phyloP scores from a whole-genome alignment of 2,888 invertebrate genomes.

The Drosophila demipolita region DNA sequence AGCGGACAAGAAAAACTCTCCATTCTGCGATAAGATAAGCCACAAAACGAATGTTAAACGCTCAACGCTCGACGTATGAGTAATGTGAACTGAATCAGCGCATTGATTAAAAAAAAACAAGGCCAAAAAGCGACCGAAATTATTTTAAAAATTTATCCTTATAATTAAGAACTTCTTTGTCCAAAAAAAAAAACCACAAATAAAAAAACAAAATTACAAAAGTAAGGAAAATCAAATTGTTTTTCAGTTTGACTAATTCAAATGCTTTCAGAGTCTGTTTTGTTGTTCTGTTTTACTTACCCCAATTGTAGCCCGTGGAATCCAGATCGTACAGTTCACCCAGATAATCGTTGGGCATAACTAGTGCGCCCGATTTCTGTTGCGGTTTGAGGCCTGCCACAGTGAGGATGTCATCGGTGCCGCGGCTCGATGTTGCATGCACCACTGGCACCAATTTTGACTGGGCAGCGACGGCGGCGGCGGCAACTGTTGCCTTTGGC shows the following conservation, averaged over 20 bases:
- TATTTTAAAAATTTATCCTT: background rate
- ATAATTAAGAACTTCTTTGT: background rate
- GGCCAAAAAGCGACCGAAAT: background rate
- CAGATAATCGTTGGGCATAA: conserved; percentile 75
- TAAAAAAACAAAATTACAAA: background rate
- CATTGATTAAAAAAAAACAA: background rate
- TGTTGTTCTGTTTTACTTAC: conserved; percentile 64
- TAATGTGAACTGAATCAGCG: conserved; percentile 69
- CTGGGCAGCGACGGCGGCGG: conserved; percentile 5
- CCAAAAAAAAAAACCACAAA: background rate
- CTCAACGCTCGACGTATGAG: conserved; percentile 66
- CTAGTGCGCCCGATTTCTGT: conserved; percentile 73
- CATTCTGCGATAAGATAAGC: conserved; percentile 65
- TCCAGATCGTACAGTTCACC: conserved; percentile 81
- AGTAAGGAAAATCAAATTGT: background rate
- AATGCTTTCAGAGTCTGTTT: background rate
- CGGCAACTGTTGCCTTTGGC: conserved; percentile 15
- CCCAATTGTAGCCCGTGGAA: conserved; percentile 81
- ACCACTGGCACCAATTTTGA: conserved; percentile 12
- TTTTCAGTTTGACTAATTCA: background rate
- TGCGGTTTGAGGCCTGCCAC: conserved; percentile 70
- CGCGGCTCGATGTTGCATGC: conserved; percentile 52
- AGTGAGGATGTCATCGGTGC: conserved; percentile 69
- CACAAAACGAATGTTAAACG: conserved; percentile 1
- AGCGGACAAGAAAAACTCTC: conserved; percentile 47